These are phyloP conservation scores for Pollenia labialis DNA, from an alignment of 2,888 invertebrate genomes.

Conservation along the genomic window DNA sequence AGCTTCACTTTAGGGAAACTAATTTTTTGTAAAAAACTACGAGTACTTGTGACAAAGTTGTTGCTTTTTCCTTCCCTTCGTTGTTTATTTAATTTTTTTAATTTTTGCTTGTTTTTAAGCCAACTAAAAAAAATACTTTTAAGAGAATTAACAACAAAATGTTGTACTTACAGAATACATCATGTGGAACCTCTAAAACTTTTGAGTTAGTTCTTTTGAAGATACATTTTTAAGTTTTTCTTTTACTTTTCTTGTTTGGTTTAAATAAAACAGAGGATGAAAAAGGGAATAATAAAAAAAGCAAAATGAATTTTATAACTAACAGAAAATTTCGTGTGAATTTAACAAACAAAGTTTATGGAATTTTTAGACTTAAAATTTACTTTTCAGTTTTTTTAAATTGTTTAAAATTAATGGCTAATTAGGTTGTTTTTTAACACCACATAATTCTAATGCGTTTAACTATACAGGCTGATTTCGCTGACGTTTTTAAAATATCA, in stretches of 20 bases:
- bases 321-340: not conserved
- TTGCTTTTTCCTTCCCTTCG: conserved; percentile 15
- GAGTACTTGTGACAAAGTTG: conserved; percentile 67
- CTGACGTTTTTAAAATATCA: no score
- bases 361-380: not conserved
- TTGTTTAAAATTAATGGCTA: no score
- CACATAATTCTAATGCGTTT: not conserved
- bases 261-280: not conserved
- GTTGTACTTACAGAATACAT: conserved; percentile 58
- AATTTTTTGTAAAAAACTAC: conserved; percentile 57
- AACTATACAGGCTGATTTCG: no score
- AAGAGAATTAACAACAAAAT: conserved; percentile 60
- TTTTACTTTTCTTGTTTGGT: not conserved
- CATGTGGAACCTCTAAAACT: conserved; percentile 69
- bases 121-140: conserved; percentile 55
- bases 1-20: conserved; percentile 59
- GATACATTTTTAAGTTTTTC: conserved; percentile 61
- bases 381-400: not conserved
- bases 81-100: not conserved
- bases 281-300: conserved; percentile 12
- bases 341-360: not conserved
- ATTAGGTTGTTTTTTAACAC: no score
- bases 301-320: conserved; percentile 1
- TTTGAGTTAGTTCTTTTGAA: conserved; percentile 54
- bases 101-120: conserved; percentile 12